These are phyloP conservation scores for Leptopilina clavipes DNA, from an alignment of 1,140 invertebrate species.

Conservation along the genomic window DNA sequence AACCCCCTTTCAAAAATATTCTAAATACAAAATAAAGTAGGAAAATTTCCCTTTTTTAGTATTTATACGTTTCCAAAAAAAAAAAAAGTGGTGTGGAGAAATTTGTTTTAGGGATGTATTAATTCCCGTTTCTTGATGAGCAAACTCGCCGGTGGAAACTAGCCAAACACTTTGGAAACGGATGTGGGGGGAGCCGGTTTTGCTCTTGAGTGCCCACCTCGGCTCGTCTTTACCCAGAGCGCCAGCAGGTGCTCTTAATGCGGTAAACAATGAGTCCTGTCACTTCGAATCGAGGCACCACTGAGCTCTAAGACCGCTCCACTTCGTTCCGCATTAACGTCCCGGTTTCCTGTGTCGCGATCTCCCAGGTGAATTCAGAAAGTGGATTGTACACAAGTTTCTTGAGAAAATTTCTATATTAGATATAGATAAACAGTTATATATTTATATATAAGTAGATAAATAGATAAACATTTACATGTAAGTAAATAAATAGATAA, in stretches of 20 bases:
- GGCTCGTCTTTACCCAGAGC: neutral
- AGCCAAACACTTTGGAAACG: neutral
- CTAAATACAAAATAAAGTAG: too few relatives aligned
- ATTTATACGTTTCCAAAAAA: too few relatives aligned
- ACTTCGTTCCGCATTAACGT: slow-evolving; percentile 53
- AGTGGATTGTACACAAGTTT: neutral
- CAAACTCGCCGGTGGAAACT: slow-evolving; percentile 3
- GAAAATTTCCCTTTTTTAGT: too few relatives aligned
- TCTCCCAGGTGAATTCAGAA: slow-evolving; percentile 30
- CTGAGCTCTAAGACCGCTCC: slow-evolving; percentile 41
- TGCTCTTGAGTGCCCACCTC: neutral
- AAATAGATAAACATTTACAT: too few relatives aligned
- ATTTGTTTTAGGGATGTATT: slow-evolving; percentile 41
- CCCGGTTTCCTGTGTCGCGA: slow-evolving; percentile 34
- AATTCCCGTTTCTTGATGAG: slow-evolving; percentile 49
- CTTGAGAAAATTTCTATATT: neutral
- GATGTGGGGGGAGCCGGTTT: slow-evolving; percentile 3
- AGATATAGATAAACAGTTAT: too few relatives aligned
- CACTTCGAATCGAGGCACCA: slow-evolving; percentile 50
- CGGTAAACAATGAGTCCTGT: slow-evolving; percentile 56
- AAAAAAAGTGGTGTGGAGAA: too few relatives aligned
- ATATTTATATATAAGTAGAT: too few relatives aligned
- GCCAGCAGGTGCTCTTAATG: slow-evolving; percentile 39
- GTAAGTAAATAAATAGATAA: too few relatives aligned
- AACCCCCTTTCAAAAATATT: too few relatives aligned